Percentiles rank a stretch among this genome's conserved stretches.
phyloP scores from a whole-genome alignment of 2,888 invertebrate species.

The Lepeophtheirus nordmannii region DNA sequence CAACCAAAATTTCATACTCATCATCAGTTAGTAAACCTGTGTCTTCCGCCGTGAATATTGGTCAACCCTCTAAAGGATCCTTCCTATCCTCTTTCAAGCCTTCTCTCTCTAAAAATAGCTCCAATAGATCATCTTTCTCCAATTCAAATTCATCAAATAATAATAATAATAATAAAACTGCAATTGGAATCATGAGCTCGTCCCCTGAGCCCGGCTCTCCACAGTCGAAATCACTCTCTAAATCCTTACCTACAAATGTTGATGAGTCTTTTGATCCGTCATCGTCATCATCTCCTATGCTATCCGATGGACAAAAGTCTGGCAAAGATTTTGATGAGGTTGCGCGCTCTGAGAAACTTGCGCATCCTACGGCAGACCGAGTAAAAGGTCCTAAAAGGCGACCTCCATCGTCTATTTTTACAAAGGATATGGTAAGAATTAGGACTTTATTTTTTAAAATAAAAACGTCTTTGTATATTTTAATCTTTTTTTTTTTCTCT shows the following conservation, averaged over 20 bases:
- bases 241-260: not conserved
- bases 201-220: not conserved
- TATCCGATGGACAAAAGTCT: not conserved
- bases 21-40: not conserved
- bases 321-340: constrained; percentile 13
- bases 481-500: not conserved
- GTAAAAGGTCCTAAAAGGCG: constrained; percentile 50
- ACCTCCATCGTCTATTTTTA: constrained; percentile 44
- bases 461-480: constrained; percentile 1
- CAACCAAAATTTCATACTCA: not conserved
- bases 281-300: too few relatives aligned
- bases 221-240: not conserved
- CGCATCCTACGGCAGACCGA: constrained; percentile 27
- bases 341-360: constrained; percentile 6
- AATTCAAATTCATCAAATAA: not conserved
- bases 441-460: not conserved
- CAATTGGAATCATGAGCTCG: not conserved
- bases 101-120: not conserved
- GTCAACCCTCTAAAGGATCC: not conserved
- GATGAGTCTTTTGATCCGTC: too few relatives aligned
- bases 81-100: not conserved
- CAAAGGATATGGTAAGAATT: constrained; percentile 32
- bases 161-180: not conserved
- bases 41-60: not conserved
- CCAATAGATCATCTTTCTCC: not conserved